Conservation (phyloP, 2,888 invertebrate species). For the Leucophenga maculata region DNA sequence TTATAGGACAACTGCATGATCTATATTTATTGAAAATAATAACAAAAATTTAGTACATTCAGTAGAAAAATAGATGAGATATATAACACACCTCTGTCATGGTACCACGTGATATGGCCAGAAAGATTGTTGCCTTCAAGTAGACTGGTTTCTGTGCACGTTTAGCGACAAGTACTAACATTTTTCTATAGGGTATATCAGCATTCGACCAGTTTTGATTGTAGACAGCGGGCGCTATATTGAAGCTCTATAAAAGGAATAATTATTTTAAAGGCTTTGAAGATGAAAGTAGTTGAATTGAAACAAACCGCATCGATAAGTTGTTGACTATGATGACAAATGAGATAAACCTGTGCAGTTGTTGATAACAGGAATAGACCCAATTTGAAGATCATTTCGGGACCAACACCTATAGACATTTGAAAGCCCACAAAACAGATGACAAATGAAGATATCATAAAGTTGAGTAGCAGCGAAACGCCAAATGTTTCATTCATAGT, state of each 20-base stretch:
- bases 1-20: conserved; percentile 55
- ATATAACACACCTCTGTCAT: conserved; percentile 37
- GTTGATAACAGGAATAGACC: conserved; percentile 49
- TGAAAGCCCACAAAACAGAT: conserved; percentile 56
- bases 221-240: conserved; percentile 32
- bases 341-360: conserved; percentile 42
- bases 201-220: conserved; percentile 41
- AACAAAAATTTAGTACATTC: not conserved
- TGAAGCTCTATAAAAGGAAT: not conserved
- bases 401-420: conserved; percentile 49
- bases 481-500: conserved; percentile 52
- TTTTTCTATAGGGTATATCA: conserved; percentile 38
- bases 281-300: not conserved
- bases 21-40: conserved; percentile 35
- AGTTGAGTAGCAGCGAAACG: conserved; percentile 54
- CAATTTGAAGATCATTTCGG: conserved; percentile 46
- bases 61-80: not conserved
- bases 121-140: conserved; percentile 37
- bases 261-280: too few species aligned
- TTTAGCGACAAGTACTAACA: conserved; percentile 37
- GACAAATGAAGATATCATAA: conserved; percentile 54
- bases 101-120: conserved; percentile 38
- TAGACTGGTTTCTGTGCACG: conserved; percentile 39
- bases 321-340: conserved; percentile 47
- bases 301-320: conserved; percentile 45